Base-by-base conservation (phyloP, 2,888 invertebrate genomes). In the Drosophila infuscata region DNA sequence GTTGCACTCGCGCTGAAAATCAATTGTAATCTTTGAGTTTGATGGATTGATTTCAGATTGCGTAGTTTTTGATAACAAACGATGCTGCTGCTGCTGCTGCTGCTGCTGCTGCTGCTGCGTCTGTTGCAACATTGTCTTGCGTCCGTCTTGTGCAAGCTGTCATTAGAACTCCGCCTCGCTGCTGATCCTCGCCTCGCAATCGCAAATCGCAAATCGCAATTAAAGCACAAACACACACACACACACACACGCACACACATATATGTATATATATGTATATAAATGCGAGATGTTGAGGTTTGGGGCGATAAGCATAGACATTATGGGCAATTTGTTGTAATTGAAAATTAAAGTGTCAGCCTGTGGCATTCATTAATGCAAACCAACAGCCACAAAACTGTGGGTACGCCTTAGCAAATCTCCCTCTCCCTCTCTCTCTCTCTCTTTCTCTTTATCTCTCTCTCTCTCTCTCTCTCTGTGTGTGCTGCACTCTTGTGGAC, bases 31-130 rank as follows among this genome's bases (percentile, higher is more conserved):
- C 69, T 83, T 78, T 85, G 83, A 83, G 74, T 86, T 91, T 91
- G 91, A 91, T 91, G 91, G 90, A 91, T 91, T 88, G 91, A 80
- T 83, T 83, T 77, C 43, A 84, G 91, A 91, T 91, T 83, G 81
- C 70, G 59, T 62, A 74, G 83, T 80, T 85, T 81, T 82, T 77
- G 85, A 91, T 87, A 91, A 89, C 70, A 56, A 49, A 38, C 49
- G 54, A 57, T 35, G 51, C 54, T 35, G 53, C 33, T 20, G 33
- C 52, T 25, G 35, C 17, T 53, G 53, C 32, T 20, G 53, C 52
- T 53, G 32, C 20, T 20, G 20, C 20, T 20, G 43, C 17, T 38
- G 17, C 41, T 36, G 36, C 36, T 32, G 52, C 33, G 33, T 33
- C 53, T 53, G 15, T 36, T 12, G 36, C 33, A 52, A 25, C 43